Conservation (phyloP, 2,113 vertebrate genomes). For the Stigmatopora argus region DNA sequence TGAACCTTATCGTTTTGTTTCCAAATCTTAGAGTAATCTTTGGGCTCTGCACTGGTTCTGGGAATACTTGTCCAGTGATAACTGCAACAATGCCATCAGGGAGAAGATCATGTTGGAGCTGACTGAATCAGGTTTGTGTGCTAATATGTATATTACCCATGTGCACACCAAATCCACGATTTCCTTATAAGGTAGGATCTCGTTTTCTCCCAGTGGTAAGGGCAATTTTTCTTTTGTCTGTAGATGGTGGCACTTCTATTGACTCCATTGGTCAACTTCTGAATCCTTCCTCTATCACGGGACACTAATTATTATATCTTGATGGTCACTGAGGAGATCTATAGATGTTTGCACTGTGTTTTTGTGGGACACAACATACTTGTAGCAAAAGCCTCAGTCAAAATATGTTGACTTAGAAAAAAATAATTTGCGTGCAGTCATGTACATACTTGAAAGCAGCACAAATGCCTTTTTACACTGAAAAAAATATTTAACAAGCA, state of each 20-base stretch:
- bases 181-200: not conserved
- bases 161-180: not conserved
- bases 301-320: slow-evolving; percentile 29
- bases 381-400: not conserved
- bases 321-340: not conserved
- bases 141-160: not conserved
- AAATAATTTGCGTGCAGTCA: not conserved
- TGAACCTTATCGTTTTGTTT: not conserved
- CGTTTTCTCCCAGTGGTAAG: not conserved
- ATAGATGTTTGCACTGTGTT: not conserved
- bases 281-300: not conserved
- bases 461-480: not conserved
- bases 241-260: slow-evolving; percentile 13
- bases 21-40: not conserved
- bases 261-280: not conserved
- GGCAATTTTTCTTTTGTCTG: not conserved
- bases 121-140: not conserved
- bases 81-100: not conserved
- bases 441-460: not conserved
- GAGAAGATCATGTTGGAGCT: slow-evolving; percentile 1
- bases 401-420: not conserved
- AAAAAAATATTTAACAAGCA: not conserved
- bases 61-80: not conserved
- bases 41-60: slow-evolving; percentile 7
- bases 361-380: not conserved